Conservation (phyloP, 1,140 invertebrate species). For the Bradynema listronoti region DNA sequence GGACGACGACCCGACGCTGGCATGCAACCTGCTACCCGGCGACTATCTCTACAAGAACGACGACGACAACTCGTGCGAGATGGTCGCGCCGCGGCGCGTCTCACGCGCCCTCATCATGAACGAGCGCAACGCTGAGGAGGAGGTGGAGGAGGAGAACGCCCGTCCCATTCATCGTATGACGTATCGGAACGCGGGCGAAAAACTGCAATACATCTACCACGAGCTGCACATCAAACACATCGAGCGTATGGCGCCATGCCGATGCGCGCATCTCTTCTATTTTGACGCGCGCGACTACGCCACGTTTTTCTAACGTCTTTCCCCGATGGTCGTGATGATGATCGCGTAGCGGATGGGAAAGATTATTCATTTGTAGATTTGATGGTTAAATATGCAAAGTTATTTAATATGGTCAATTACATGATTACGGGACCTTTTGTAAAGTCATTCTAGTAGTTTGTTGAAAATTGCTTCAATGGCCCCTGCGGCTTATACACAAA, state of each 20-base stretch:
- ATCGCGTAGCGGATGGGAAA: too few relatives aligned
- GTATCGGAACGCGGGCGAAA: background rate
- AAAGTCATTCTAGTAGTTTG: too few relatives aligned
- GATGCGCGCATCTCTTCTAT: conserved; percentile 6
- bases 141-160: background rate
- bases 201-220: background rate
- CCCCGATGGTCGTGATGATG: too few relatives aligned
- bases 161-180: conserved; percentile 26
- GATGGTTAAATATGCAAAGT: too few relatives aligned
- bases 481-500: too few relatives aligned
- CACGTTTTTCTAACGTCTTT: too few relatives aligned
- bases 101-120: background rate
- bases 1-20: conserved; percentile 7
- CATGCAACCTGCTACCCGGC: conserved; percentile 20
- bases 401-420: too few relatives aligned
- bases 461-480: too few relatives aligned
- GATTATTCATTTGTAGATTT: too few relatives aligned
- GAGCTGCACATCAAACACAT: conserved; percentile 17
- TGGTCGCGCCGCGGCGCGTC: conserved; percentile 1
- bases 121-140: conserved; percentile 1
- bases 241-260: conserved; percentile 15
- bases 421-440: too few relatives aligned
- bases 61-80: conserved; percentile 12
- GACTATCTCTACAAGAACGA: conserved; percentile 24
- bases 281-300: background rate